Base-by-base conservation (phyloP, 2,888 invertebrate species). In the Cyclophora albipunctata region DNA sequence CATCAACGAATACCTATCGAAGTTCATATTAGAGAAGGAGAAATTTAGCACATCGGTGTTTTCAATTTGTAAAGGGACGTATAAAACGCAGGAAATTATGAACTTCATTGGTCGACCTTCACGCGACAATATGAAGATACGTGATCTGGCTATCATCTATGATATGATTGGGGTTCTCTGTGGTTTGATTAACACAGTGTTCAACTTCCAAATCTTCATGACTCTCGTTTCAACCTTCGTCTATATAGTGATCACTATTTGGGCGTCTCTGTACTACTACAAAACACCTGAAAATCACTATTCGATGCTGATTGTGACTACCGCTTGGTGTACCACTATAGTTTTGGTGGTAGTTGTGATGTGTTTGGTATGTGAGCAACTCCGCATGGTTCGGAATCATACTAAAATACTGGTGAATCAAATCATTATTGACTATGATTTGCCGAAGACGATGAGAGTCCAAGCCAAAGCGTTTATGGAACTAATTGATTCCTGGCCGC, bases 401-500 rank as follows among this genome's bases (percentile, higher is more conserved):
- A 78, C 78, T 0, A 80, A 72, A 53, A 59, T 72, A 34, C 59
- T 80, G 35, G 67, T 83, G 1, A 80, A 81, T 52, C 75, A 82
- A 52, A 50, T 84, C 2, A 73, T 83, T 35, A 82, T 81, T 75
- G 73, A 79, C 55, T 83, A 83, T 48, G 68, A 72, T 34, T 63
- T 81, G 3, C 78, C 81, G 2, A 71, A 66, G 50, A 59, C 57
- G 1, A 75, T 78, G 68, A 63, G 82, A 45, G 59, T 71, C 4
- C 78, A 82, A 62, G 78, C 79, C 3, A 84, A 84, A 59, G 73
- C 75, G 3, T 84, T 84, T 47, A 75, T 80, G 69, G 75, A 80
- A 44, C 50, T 82, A 3, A 70, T 79, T n/a, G 75, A 81, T 40
- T 72, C 77, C 0, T 83, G 81, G 79, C 71, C 78, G 2, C 55